Base-by-base conservation (phyloP, 35 echinoderm and acorn worm species). In the Stichopus chloronotus region DNA sequence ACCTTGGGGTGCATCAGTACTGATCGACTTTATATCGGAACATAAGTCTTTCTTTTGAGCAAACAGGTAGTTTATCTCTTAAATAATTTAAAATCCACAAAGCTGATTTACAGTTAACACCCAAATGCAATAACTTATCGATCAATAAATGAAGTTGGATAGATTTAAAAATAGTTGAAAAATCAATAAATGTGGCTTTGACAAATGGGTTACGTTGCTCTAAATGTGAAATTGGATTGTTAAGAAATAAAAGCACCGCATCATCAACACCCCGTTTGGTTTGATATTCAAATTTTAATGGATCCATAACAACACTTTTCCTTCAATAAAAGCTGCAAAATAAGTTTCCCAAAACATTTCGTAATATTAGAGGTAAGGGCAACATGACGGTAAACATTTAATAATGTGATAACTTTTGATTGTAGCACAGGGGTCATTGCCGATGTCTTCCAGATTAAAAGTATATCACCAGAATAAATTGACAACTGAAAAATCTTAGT, bases 351-450 rank as follows among this genome's bases (percentile, higher is more conserved):
- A 81, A 23, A 52, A 81, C 78, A 52, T 81, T 81, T 43, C 30
- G 30, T 43, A 3, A 43, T 43, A 43, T 43, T 43, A 43, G 30
- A 43, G 30, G 30, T 43, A 43, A 81, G 72, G 88, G 65, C 53
- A 55, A 91, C 57, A 65, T 87, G 76, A 20, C 88, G 63, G 22
- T 90, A 92, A 59, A 91, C 93, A 94, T 94, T 94, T 5, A 79
- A 63, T 53, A 19, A 55, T 23, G 71, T n/a, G 23, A 43, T 76
- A 30, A 80, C 90, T 56, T 91, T 83, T 13, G 55, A 58, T 84
- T 94, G 84, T n/a, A 89, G 87, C 74, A 94, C 84, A 53, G 93
- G 93, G 55, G 87, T 94, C 65, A 94, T 83, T 78, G 24, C 52
- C 7, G 93, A 74, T 63, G 89, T 92, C 63, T 92, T 94, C 93